Evolutionary conservation across 2,797 vertebrate species (phyloP), one percentile per base, ranked within the genome.

Genomic region (Poeciliopsis turneri): DNA sequence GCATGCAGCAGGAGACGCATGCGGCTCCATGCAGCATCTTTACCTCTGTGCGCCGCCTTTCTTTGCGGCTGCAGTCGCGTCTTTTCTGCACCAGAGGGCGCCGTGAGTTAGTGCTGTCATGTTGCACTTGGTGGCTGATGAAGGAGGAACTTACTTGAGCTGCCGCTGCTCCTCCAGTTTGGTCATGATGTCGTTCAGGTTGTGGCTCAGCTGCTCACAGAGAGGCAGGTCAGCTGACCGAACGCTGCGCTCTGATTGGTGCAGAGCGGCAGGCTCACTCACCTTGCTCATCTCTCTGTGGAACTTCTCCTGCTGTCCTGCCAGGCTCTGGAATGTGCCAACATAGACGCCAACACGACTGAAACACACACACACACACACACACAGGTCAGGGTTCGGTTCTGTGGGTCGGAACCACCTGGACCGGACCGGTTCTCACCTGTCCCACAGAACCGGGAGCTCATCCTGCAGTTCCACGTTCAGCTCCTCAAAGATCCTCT

Each of bases 401-500:
- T 20, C 2, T 9, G 28, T 20, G 16, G 0, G 2, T 33, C 7
- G 15, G 23, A 16, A 15, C 30, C 11, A 11, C 23, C 9, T 15
- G 46, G 39, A 23, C 13, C 9, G 6, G 23, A 39, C 16, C 0
- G 69, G 8, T 11, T 53, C 83, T 84, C 73, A 97, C 98, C 97
- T 99, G 93, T 98, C 97, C 96, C 96, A 99, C 87, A 99, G 92
- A 1, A 94, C 95, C 0, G 98, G 98, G 84, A 99, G 95, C 90
- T 99, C 98, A 76, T 99, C 98, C 89, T 99, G 98, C 73, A 99
- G 93, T 76, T 99, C 97, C 87, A 97, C 96, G 0, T 99, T 99
- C 92, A 99, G 97, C 93, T 99, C 98, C 89, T 99, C 98, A 78
- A 98, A 99, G 57, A 99, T 98, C 90, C 97, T 99, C 95, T 99